phyloP scores from a whole-genome alignment of 2,888 invertebrate species.

The Trachelus tabidus region DNA sequence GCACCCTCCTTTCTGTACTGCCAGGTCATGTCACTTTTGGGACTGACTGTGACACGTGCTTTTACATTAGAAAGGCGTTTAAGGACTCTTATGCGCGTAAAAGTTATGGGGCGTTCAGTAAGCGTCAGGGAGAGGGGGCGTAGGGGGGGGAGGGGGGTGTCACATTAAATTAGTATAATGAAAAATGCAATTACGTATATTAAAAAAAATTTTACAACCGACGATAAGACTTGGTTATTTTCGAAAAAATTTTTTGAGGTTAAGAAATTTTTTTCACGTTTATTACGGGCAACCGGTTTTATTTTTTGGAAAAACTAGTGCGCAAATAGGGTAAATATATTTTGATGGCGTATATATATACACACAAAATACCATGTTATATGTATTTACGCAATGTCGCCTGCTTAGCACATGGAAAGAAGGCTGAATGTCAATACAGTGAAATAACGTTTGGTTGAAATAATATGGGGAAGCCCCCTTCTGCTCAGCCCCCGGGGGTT shows the following conservation, averaged over 20 bases:
- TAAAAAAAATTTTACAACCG: not conserved
- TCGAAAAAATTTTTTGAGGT: no score
- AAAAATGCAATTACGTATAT: not conserved
- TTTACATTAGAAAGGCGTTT: not conserved
- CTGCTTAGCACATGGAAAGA: not conserved
- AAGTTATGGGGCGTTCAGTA: not conserved
- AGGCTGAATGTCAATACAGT: not conserved
- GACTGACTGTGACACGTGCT: not conserved
- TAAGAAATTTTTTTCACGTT: not conserved
- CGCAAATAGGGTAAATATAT: not conserved
- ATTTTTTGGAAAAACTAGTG: not conserved
- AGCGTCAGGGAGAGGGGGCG: not conserved
- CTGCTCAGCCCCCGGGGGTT: slow-evolving; percentile 19
- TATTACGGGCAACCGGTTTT: not conserved
- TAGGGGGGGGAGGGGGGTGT: no score
- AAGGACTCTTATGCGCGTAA: not conserved
- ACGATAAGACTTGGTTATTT: no score
- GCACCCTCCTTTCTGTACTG: slow-evolving; percentile 22
- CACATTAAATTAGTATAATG: not conserved
- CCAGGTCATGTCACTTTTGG: slow-evolving; percentile 13
- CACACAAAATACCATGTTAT: not conserved
- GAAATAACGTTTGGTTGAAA: not conserved
- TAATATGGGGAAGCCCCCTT: slow-evolving; percentile 24
- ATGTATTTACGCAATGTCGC: not conserved
- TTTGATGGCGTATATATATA: not conserved